phyloP scores from a whole-genome alignment of 92 coral and sea anemone species.

The Meandrina meandrites region DNA sequence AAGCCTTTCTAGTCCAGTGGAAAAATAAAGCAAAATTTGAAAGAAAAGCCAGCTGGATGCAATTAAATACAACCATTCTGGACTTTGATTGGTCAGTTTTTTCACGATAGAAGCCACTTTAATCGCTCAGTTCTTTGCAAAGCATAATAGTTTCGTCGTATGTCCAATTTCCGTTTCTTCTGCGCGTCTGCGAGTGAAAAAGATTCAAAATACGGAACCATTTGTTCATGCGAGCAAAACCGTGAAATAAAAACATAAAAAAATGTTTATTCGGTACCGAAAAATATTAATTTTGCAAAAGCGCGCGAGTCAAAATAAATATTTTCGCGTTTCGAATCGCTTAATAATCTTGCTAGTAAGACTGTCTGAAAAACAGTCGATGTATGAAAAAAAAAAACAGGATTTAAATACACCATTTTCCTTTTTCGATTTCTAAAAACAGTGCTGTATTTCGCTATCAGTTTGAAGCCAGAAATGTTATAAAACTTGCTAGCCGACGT shows the following conservation, averaged over 20 bases:
- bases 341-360: neutral
- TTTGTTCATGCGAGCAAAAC: neutral
- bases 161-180: conserved; percentile 26
- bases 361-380: neutral
- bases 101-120: conserved; percentile 31
- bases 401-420: neutral
- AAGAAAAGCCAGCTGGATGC: conserved; percentile 35
- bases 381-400: neutral
- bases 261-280: neutral
- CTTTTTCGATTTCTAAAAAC: neutral
- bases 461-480: neutral
- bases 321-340: neutral
- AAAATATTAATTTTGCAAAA: neutral
- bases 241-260: neutral
- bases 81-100: conserved; percentile 9
- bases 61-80: too few species aligned
- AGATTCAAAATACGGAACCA: neutral
- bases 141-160: neutral
- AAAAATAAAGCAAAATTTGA: neutral
- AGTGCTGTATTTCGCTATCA: neutral
- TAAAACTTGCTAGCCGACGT: neutral
- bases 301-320: neutral
- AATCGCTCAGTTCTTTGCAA: conserved; percentile 6
- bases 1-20: neutral
- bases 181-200: neutral